A percentile compares a stretch with the other conserved stretches of the same genome.
These are phyloP conservation scores for Sinelater perroti DNA, from an alignment of 2,888 invertebrate genomes.

Conservation along the genomic window DNA sequence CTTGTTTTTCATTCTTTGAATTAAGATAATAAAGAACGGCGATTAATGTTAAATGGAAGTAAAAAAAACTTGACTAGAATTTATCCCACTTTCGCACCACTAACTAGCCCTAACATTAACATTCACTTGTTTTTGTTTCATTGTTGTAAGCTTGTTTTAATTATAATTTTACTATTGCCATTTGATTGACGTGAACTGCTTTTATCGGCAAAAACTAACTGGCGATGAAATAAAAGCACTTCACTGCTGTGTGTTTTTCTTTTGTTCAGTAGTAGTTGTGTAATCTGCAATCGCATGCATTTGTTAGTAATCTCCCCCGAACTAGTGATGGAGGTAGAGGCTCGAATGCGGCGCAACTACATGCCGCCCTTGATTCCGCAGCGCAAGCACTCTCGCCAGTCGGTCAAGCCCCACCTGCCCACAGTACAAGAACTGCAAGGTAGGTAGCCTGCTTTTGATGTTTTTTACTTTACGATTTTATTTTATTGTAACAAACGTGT, in stretches of 20 bases:
- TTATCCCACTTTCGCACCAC: too few species aligned
- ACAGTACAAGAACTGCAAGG: slow-evolving; percentile 80
- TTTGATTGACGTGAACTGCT: too few species aligned
- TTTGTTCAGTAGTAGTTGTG: slow-evolving; percentile 49
- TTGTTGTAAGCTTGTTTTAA: too few species aligned
- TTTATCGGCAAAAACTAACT: too few species aligned
- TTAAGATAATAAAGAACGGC: too few species aligned
- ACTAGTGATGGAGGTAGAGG: slow-evolving; percentile 88
- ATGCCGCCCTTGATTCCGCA: slow-evolving; percentile 70
- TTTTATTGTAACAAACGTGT: too few species aligned
- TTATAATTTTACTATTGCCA: too few species aligned
- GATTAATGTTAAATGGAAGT: too few species aligned
- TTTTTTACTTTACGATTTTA: slow-evolving; percentile 44
- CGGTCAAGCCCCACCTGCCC: slow-evolving; percentile 64
- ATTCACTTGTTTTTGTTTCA: too few species aligned
- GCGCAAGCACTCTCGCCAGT: slow-evolving; percentile 68
- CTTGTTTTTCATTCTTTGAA: too few species aligned
- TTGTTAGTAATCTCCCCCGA: slow-evolving; percentile 86
- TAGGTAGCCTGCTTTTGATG: slow-evolving; percentile 57
- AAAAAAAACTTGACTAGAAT: too few species aligned
- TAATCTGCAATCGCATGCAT: slow-evolving; percentile 51
- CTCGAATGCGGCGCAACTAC: slow-evolving; percentile 81
- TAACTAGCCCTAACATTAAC: too few species aligned
- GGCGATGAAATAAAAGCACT: slow-evolving; percentile 13
- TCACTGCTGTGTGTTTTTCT: slow-evolving; percentile 42